Percentiles rank a stretch among this genome's conserved stretches.
Conservation (phyloP, 2,113 vertebrate species). For the Peromyscus polionotus region DNA sequence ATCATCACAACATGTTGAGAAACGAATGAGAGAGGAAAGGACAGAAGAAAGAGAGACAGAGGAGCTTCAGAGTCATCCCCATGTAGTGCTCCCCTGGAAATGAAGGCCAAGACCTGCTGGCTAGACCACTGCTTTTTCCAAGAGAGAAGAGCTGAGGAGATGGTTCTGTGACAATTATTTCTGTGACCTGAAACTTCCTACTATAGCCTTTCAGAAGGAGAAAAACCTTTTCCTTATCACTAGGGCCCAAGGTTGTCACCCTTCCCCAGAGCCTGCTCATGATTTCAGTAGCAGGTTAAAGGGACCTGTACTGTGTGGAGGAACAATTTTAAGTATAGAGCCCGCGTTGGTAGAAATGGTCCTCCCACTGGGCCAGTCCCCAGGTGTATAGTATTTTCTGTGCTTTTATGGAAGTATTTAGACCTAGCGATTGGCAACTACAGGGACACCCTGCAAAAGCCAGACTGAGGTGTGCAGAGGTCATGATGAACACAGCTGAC, state of each 20-base stretch:
- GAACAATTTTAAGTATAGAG: not conserved
- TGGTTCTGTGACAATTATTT: not conserved
- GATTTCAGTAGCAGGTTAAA: not conserved
- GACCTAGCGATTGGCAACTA: not conserved
- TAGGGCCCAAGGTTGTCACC: not conserved
- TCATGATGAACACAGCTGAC: not conserved
- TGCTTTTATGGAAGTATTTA: not conserved
- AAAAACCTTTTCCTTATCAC: not conserved
- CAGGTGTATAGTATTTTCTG: not conserved
- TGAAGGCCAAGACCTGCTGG: not conserved
- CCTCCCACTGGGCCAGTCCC: not conserved
- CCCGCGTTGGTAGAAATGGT: not conserved
- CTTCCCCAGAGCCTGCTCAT: too few relatives aligned
- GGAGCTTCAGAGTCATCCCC: not conserved
- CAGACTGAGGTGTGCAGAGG: not conserved
- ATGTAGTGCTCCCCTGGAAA: not conserved
- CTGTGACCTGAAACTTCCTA: not conserved
- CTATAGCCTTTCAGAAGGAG: not conserved
- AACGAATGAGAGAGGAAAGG: not conserved
- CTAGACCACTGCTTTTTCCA: too few relatives aligned
- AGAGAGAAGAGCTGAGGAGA: not conserved
- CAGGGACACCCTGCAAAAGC: not conserved
- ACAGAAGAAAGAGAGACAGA: not conserved
- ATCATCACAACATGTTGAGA: not conserved
- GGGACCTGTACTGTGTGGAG: not conserved